Percentiles rank a stretch among this genome's conserved stretches.
These are phyloP conservation scores for Nothocercus julius DNA, from an alignment of 2,113 vertebrate genomes.

Conservation along the genomic window DNA sequence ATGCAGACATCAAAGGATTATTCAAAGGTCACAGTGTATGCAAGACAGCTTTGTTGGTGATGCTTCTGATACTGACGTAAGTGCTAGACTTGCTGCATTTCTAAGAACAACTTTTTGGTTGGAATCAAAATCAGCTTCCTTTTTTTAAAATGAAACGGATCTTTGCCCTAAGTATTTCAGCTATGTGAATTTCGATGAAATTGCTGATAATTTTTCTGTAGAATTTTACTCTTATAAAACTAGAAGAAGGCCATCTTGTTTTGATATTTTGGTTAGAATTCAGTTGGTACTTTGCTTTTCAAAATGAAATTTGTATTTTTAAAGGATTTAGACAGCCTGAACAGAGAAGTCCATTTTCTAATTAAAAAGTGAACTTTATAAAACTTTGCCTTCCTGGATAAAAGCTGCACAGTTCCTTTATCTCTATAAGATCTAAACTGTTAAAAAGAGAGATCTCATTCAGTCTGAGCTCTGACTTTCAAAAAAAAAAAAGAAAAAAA, in stretches of 20 bases:
- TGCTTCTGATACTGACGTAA: slow-evolving; percentile 87
- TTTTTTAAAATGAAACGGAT: neutral
- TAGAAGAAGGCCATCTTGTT: neutral
- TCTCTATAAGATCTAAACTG: neutral
- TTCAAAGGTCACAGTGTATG: slow-evolving; percentile 57
- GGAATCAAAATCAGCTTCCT: neutral
- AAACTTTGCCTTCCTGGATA: neutral
- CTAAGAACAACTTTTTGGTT: neutral
- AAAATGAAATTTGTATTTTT: neutral
- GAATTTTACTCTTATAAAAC: neutral
- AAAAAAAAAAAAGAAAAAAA: neutral
- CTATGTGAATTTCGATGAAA: neutral
- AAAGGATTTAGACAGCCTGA: neutral
- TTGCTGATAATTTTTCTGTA: neutral
- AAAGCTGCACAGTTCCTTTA: neutral
- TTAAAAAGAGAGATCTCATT: neutral
- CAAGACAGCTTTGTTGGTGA: slow-evolving; percentile 78
- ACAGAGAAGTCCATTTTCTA: neutral
- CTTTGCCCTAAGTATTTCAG: neutral
- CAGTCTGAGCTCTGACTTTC: neutral
- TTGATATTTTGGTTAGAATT: neutral
- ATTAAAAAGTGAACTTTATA: neutral
- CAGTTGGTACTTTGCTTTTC: neutral
- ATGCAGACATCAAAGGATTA: slow-evolving; percentile 74
- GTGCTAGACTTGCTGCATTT: slow-evolving; percentile 1